These are phyloP conservation scores for Petrolisthes manimaculis DNA, from an alignment of 2,888 invertebrate species.

Conservation along the genomic window DNA sequence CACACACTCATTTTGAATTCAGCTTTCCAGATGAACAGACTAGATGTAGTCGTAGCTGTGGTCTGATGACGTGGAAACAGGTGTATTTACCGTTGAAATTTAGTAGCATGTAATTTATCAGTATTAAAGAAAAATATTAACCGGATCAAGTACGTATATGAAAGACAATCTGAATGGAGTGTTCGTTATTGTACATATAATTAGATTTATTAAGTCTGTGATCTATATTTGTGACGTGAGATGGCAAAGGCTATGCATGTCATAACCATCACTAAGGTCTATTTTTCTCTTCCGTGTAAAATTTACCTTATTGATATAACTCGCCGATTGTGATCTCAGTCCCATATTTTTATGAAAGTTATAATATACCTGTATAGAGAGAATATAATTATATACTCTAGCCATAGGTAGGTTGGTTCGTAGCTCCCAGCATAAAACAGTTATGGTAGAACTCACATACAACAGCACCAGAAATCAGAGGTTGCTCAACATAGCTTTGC, in stretches of 20 bases:
- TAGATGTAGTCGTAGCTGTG: too few relatives aligned
- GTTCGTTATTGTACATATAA: slow-evolving; percentile 30
- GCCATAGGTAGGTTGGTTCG: slow-evolving; percentile 41
- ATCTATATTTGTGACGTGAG: slow-evolving; percentile 42
- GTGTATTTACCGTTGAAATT: neutral
- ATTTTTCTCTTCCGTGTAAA: slow-evolving; percentile 22
- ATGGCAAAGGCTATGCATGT: slow-evolving; percentile 26
- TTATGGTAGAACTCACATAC: slow-evolving; percentile 14
- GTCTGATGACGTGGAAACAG: neutral
- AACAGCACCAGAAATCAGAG: slow-evolving; percentile 13
- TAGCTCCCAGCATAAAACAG: slow-evolving; percentile 26
- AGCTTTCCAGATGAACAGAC: too few relatives aligned
- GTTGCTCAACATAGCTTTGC: slow-evolving; percentile 30
- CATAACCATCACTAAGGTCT: slow-evolving; percentile 25
- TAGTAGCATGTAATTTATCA: slow-evolving; percentile 13
- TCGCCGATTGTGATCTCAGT: slow-evolving; percentile 42
- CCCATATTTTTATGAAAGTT: slow-evolving; percentile 47
- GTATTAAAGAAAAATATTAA: slow-evolving; percentile 20
- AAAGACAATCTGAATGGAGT: slow-evolving; percentile 35
- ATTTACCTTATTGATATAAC: slow-evolving; percentile 32
- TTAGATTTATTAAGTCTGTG: slow-evolving; percentile 36
- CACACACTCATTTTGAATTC: too few relatives aligned
- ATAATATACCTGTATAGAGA: slow-evolving; percentile 44
- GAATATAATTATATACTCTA: slow-evolving; percentile 52
- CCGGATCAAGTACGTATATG: slow-evolving; percentile 8